Base-by-base conservation (phyloP, 2,888 invertebrate species). In the Coecobrya sp. region DNA sequence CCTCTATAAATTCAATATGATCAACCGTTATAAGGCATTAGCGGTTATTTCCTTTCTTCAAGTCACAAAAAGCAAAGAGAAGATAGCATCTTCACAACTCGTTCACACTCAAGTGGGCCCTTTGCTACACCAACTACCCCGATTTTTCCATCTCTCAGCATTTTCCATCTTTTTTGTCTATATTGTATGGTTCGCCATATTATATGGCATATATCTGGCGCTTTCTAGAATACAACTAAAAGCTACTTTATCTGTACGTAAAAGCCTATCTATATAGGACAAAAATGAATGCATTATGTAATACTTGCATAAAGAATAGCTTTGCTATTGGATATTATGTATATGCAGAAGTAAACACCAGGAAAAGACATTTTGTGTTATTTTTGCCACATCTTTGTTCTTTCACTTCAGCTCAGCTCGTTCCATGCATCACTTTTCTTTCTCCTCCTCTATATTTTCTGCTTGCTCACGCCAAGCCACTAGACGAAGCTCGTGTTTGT, bases 341-440 rank as follows among this genome's bases (percentile, higher is more conserved):
- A 79, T 52, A 52, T 52, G 25, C 52, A 55, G 10, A 19, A 76
- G 30, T 70, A n/a, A 70, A 76, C n/a, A 76, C 5, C 11, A 36
- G 8, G 70, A 87, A 87, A 59, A 59, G 79, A 87, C 79, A 76
- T 87, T 86, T 86, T 73, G 65, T 86, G 86, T 86, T 86, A 59
- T 86, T 87, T 87, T 87, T 87, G 79, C 87, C 87, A 87, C 87
- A 87, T 87, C 87, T 87, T 87, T 87, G 87, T 79, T 87, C 79
- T 49, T 79, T 86, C 86, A 86, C 59, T 86, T n/a, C 73, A 52
- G 19, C 62, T 82, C 82, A 62, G 8, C 73, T 86, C 55, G 27
- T 36, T 86, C 86, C 19, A 73, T 73, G 73, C 86, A 86, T 86
- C 86, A 86, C 73, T 86, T 36, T 52, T 25, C 30, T 68, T 13